Evolutionary conservation across 1,140 invertebrate genomes (phyloP).

Genomic region (Tetranychus urticae): DNA sequence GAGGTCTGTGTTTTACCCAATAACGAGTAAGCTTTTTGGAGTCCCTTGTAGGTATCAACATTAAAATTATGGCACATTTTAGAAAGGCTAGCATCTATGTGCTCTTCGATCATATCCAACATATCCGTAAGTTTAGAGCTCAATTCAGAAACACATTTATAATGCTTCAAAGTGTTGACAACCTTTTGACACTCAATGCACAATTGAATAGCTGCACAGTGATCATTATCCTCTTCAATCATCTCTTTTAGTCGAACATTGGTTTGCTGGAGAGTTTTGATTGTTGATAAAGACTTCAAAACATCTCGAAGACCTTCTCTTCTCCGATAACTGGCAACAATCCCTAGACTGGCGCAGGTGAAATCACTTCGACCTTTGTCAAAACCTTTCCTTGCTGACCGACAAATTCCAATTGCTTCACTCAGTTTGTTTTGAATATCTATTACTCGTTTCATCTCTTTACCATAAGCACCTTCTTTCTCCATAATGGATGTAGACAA

Average conservation of each 20-base stretch:
- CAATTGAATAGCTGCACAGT: constrained; percentile 60
- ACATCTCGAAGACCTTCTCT: constrained; percentile 50
- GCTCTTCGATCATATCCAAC: constrained; percentile 67
- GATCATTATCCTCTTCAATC: constrained; percentile 51
- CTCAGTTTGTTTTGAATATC: constrained; percentile 46
- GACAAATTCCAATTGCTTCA: constrained; percentile 40
- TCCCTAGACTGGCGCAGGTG: constrained; percentile 54
- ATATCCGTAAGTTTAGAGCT: constrained; percentile 53
- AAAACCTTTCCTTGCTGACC: constrained; percentile 32
- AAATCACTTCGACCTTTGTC: constrained; percentile 44
- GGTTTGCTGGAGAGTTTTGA: constrained; percentile 57
- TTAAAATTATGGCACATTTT: constrained; percentile 29
- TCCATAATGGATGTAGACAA: constrained; percentile 70
- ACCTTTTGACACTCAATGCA: constrained; percentile 65
- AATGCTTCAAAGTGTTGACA: constrained; percentile 52
- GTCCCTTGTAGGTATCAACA: constrained; percentile 37
- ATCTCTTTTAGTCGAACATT: constrained; percentile 57
- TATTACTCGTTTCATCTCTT: constrained; percentile 54
- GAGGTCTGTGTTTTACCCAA: constrained; percentile 63
- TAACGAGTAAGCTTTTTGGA: constrained; percentile 59
- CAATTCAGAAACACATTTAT: constrained; percentile 52
- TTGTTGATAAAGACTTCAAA: constrained; percentile 47
- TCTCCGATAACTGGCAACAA: constrained; percentile 63
- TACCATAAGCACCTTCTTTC: constrained; percentile 55
- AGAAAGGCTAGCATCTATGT: constrained; percentile 60